Evolutionary conservation across 2,113 vertebrate species (phyloP).

Genomic region (Macquaria ambigua): DNA sequence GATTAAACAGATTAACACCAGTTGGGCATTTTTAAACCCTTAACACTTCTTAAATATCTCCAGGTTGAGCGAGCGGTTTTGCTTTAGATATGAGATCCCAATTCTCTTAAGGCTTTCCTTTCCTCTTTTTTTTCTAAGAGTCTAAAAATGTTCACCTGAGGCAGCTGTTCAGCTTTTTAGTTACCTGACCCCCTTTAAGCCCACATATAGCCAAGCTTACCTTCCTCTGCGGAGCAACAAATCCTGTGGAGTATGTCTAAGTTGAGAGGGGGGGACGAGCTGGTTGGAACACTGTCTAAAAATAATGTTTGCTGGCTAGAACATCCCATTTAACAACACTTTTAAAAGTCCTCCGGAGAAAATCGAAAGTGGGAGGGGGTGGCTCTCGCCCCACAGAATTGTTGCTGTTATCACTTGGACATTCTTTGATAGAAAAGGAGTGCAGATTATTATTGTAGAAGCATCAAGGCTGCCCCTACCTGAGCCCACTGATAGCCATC

Average conservation of each 20-base stretch:
- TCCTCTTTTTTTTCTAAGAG: not conserved
- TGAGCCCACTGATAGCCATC: slow-evolving; percentile 41
- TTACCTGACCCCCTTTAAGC: slow-evolving; percentile 53
- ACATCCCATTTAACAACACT: slow-evolving; percentile 38
- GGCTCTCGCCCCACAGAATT: not conserved
- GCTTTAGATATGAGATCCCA: slow-evolving; percentile 41
- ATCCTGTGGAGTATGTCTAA: slow-evolving; percentile 50
- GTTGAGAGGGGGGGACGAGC: not conserved
- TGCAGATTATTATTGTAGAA: slow-evolving; percentile 44
- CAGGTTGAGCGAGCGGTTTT: slow-evolving; percentile 35
- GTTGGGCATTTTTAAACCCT: slow-evolving; percentile 43
- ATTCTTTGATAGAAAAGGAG: slow-evolving; percentile 40
- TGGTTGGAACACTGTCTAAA: slow-evolving; percentile 40
- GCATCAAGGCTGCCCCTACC: slow-evolving; percentile 36
- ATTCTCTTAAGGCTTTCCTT: slow-evolving; percentile 43
- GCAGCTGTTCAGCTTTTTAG: slow-evolving; percentile 47
- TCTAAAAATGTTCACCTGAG: slow-evolving; percentile 51
- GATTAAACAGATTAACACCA: slow-evolving; percentile 70
- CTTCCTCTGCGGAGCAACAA: slow-evolving; percentile 44
- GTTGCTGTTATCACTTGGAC: slow-evolving; percentile 34
- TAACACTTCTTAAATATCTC: slow-evolving; percentile 44
- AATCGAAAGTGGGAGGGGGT: slow-evolving; percentile 7
- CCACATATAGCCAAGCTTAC: slow-evolving; percentile 59
- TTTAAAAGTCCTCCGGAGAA: slow-evolving; percentile 46
- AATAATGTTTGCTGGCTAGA: slow-evolving; percentile 29